A percentile compares a stretch with the other conserved stretches of the same genome.
Evolutionary conservation across 53 echinoderm and acorn worm genomes (phyloP).

Genomic region (Arbacia lixula): DNA sequence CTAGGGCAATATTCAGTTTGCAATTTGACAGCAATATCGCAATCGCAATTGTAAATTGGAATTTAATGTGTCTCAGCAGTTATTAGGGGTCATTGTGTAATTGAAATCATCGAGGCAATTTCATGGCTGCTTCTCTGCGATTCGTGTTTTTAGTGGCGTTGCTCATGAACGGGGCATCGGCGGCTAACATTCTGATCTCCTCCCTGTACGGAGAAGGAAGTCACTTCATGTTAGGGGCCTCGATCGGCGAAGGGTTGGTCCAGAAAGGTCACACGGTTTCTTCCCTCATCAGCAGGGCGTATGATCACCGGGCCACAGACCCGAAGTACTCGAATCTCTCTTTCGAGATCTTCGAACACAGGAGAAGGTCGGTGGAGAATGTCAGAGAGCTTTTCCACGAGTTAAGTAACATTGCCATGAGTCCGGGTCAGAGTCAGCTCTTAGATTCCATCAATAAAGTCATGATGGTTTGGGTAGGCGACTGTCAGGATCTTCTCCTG

Average conservation of each 20-base stretch:
- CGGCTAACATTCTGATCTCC: constrained; percentile 28
- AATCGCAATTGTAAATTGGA: no score
- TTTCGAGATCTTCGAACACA: constrained; percentile 36
- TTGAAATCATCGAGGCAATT: no score
- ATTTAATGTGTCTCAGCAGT: no score
- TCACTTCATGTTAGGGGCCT: constrained; percentile 28
- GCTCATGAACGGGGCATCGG: no score
- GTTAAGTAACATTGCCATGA: constrained; percentile 1
- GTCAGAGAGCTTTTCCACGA: background rate
- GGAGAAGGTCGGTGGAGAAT: background rate
- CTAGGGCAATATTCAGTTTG: no score
- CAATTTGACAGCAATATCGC: no score
- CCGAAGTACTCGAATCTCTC: constrained; percentile 10
- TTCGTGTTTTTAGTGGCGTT: no score
- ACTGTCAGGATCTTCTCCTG: background rate
- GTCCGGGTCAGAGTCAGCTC: background rate
- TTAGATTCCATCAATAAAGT: background rate
- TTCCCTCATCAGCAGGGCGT: constrained; percentile 25
- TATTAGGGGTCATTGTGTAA: no score
- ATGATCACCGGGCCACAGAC: constrained; percentile 20
- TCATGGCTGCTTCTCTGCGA: no score
- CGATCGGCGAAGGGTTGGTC: constrained; percentile 16
- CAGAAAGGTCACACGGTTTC: constrained; percentile 17
- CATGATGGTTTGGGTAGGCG: background rate
- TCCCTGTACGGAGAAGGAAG: constrained; percentile 38